Percentiles rank a stretch among this genome's conserved stretches.
Conservation (phyloP, 2,797 vertebrate genomes). For the Clarias fuscus region DNA sequence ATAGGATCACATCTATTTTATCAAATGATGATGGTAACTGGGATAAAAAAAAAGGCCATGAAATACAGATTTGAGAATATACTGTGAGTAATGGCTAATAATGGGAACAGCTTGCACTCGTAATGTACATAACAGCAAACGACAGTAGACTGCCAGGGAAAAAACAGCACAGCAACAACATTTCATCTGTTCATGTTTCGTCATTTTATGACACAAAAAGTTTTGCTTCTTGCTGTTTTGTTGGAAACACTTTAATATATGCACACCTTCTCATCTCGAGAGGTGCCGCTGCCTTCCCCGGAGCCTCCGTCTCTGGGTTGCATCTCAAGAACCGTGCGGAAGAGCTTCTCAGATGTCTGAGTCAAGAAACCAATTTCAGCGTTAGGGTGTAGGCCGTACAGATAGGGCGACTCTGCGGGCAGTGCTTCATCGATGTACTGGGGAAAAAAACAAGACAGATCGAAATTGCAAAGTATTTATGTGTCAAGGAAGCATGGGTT, state of each 20-base stretch:
- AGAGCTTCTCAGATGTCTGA: conserved; percentile 89
- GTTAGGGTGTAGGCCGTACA: conserved; percentile 93
- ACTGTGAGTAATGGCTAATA: conserved; percentile 1
- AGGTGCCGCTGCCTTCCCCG: conserved; percentile 67
- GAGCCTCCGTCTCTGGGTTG: conserved; percentile 79
- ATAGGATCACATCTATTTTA: conserved; percentile 19
- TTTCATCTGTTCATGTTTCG: background rate
- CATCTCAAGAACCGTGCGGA: conserved; percentile 86
- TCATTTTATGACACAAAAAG: background rate
- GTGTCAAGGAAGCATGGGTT: background rate
- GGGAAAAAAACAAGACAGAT: background rate
- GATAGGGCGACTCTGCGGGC: conserved; percentile 87
- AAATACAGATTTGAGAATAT: background rate
- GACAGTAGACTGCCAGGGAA: background rate
- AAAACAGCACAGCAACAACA: background rate
- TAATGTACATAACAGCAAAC: background rate
- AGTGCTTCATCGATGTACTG: conserved; percentile 88
- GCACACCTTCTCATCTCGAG: conserved; percentile 84
- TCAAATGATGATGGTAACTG: conserved; percentile 9
- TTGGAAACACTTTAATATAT: background rate
- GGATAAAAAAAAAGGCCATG: conserved; percentile 14
- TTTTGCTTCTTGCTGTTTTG: background rate
- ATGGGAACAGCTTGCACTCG: background rate
- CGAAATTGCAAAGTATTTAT: conserved; percentile 8
- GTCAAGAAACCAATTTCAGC: conserved; percentile 94